Evolutionary conservation across 2,113 vertebrate species (phyloP).

Genomic region (Pseudonaja textilis): DNA sequence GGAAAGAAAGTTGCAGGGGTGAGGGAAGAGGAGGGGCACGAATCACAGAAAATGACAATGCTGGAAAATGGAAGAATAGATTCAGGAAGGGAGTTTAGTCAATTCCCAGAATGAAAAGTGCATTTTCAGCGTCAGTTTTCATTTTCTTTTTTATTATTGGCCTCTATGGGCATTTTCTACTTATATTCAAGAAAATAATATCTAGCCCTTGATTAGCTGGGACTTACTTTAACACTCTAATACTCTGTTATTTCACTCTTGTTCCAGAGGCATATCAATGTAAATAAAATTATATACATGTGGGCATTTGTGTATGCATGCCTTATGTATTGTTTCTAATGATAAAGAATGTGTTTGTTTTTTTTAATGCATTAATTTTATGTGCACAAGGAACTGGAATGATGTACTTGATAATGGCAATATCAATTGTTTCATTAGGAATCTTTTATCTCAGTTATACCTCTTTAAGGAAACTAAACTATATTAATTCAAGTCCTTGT

Average conservation of each 20-base stretch:
- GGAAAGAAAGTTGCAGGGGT: slow-evolving; percentile 68
- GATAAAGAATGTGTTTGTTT: background rate
- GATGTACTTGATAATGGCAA: slow-evolving; percentile 65
- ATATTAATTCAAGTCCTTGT: slow-evolving; percentile 45
- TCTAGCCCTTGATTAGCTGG: slow-evolving; percentile 70
- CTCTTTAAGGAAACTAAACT: slow-evolving; percentile 51
- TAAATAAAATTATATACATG: background rate
- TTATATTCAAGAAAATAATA: slow-evolving; percentile 74
- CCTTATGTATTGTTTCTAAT: background rate
- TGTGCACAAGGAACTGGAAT: slow-evolving; percentile 14
- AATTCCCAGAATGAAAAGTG: slow-evolving; percentile 69
- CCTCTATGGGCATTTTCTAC: slow-evolving; percentile 73
- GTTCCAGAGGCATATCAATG: slow-evolving; percentile 78
- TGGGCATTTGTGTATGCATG: background rate
- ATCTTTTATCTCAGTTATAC: slow-evolving; percentile 58
- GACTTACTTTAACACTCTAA: slow-evolving; percentile 82
- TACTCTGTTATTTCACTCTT: slow-evolving; percentile 88
- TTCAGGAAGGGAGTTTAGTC: slow-evolving; percentile 71
- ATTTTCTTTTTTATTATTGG: slow-evolving; percentile 60
- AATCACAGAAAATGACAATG: slow-evolving; percentile 27
- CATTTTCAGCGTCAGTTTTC: slow-evolving; percentile 73
- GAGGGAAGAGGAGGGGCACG: slow-evolving; percentile 59
- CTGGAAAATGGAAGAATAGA: slow-evolving; percentile 72
- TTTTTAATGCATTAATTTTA: background rate
- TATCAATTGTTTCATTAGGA: slow-evolving; percentile 43